Evolutionary conservation across 1,140 invertebrate species (phyloP).

Genomic region (Berghia stephanieae): DNA sequence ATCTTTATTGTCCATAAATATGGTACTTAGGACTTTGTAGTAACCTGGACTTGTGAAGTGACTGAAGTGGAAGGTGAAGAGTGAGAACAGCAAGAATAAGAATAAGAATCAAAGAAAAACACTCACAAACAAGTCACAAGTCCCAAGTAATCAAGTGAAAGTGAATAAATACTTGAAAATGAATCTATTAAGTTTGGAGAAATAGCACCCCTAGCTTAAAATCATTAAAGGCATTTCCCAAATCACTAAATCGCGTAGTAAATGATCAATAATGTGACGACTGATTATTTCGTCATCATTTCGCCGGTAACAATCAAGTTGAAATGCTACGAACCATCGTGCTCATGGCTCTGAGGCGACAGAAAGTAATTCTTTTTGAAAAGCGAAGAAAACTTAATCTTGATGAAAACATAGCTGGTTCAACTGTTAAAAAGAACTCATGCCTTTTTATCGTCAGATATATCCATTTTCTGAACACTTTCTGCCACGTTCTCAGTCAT

Average conservation of each 20-base stretch:
- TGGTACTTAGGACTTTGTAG: no score
- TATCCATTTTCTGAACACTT: conserved; percentile 51
- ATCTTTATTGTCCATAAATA: no score
- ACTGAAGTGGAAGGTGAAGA: no score
- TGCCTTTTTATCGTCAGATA: conserved; percentile 59
- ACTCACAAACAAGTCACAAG: neutral
- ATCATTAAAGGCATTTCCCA: neutral
- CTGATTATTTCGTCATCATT: neutral
- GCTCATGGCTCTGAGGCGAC: conserved; percentile 45
- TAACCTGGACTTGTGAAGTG: no score
- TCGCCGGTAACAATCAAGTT: neutral
- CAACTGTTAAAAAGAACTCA: conserved; percentile 35
- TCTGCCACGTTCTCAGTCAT: conserved; percentile 64
- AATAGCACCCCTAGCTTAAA: neutral
- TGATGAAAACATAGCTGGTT: conserved; percentile 54
- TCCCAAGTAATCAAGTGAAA: neutral
- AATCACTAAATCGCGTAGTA: neutral
- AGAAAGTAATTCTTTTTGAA: conserved; percentile 52
- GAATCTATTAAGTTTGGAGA: neutral
- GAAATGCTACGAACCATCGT: conserved; percentile 40
- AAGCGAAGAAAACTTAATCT: conserved; percentile 51
- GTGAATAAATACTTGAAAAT: neutral
- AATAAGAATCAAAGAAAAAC: neutral
- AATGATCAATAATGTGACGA: no score
- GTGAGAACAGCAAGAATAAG: neutral